phyloP scores from a whole-genome alignment of 1,140 invertebrate genomes.

The Penaeus vannamei region DNA sequence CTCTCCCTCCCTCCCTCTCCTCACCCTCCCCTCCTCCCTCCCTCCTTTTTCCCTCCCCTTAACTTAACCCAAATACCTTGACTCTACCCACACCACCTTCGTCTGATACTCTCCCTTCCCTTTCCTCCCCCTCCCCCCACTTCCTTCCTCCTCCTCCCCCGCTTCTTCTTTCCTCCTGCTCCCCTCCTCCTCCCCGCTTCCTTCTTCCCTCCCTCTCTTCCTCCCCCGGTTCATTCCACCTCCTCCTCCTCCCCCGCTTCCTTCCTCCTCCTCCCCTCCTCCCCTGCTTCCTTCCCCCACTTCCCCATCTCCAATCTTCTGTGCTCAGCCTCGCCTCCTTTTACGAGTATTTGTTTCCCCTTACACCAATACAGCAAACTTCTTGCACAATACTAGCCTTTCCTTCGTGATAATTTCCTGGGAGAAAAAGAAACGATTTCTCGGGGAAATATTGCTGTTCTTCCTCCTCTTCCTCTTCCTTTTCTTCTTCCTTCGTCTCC shows the following conservation, averaged over 20 bases:
- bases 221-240: too few species aligned
- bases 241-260: not conserved
- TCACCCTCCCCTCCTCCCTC: not conserved
- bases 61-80: not conserved
- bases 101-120: not conserved
- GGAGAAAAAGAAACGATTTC: too few species aligned
- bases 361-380: not conserved
- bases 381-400: too few species aligned
- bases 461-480: not conserved
- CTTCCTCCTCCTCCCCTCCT: conserved; percentile 8
- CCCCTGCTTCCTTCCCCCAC: not conserved
- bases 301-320: not conserved
- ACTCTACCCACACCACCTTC: not conserved
- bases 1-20: not conserved
- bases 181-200: not conserved
- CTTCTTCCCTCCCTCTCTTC: not conserved
- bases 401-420: too few species aligned
- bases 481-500: not conserved
- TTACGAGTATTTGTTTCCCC: not conserved
- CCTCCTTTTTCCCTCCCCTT: not conserved
- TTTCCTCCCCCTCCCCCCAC: not conserved
- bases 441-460: not conserved
- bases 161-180: not conserved
- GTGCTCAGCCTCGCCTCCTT: not conserved
- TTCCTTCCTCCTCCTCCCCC: not conserved